Conservation (phyloP, 2,888 invertebrate species). For the Hirtodrosophila confusa region DNA sequence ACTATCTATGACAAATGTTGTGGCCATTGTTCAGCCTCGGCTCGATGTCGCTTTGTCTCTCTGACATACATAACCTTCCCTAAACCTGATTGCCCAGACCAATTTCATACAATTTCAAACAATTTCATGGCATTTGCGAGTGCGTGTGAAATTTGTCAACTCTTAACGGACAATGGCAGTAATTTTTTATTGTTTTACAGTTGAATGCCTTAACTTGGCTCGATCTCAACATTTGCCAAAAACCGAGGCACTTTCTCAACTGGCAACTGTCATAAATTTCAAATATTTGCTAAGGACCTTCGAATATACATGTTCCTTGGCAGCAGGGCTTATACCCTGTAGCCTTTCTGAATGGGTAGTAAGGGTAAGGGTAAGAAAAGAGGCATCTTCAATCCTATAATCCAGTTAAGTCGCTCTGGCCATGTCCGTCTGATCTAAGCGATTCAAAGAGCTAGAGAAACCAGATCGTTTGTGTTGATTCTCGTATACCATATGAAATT, state of each 20-base stretch:
- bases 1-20: constrained; percentile 61
- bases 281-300: constrained; percentile 6
- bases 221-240: constrained; percentile 34
- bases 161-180: constrained; percentile 47
- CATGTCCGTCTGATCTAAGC: too few relatives aligned
- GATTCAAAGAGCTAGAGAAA: too few relatives aligned
- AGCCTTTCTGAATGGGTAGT: too few relatives aligned
- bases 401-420: too few relatives aligned
- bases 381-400: too few relatives aligned
- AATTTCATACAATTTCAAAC: constrained; percentile 38
- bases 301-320: too few relatives aligned
- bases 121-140: constrained; percentile 52
- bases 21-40: constrained; percentile 34
- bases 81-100: constrained; percentile 46
- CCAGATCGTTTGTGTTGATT: too few relatives aligned
- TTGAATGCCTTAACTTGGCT: constrained; percentile 45
- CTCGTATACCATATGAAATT: too few relatives aligned
- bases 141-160: constrained; percentile 70
- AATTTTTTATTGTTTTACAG: constrained; percentile 57
- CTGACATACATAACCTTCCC: constrained; percentile 43
- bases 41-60: constrained; percentile 26
- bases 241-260: constrained; percentile 18
- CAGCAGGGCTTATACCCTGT: too few relatives aligned
- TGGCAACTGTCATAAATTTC: constrained; percentile 39
- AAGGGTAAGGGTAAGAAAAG: too few relatives aligned